A percentile compares a stretch with the other conserved stretches of the same genome.
Evolutionary conservation across 2,113 vertebrate species (phyloP).

Genomic region (Pachypanchax playfairii): DNA sequence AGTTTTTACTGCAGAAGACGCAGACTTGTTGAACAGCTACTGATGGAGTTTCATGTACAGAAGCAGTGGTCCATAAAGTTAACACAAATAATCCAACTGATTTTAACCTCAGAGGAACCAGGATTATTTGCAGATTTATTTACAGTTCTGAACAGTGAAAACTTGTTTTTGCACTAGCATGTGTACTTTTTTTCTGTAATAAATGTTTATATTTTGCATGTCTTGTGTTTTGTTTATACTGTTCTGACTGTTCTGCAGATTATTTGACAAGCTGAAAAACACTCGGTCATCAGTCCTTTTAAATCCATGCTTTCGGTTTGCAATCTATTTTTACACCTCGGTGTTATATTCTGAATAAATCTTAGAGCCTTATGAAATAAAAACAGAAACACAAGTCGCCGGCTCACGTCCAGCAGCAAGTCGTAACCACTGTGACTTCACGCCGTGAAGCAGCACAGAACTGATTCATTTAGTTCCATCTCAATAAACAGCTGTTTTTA

Average conservation of each 20-base stretch:
- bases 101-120: neutral
- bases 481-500: neutral
- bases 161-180: neutral
- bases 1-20: conserved; percentile 83
- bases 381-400: neutral
- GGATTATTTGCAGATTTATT: neutral
- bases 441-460: neutral
- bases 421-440: neutral
- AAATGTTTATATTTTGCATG: conserved; percentile 37
- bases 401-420: neutral
- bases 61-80: neutral
- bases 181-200: conserved; percentile 25
- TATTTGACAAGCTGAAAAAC: neutral
- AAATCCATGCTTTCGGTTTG: too few relatives aligned
- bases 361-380: neutral
- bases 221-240: neutral
- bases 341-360: neutral
- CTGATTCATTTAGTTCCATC: neutral
- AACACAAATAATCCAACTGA: neutral
- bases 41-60: conserved; percentile 57
- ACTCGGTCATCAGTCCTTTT: neutral
- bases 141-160: conserved; percentile 1
- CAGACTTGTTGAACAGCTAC: conserved; percentile 90
- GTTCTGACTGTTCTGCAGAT: conserved; percentile 8
- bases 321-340: neutral